A percentile compares a stretch with the other conserved stretches of the same genome.
Evolutionary conservation across 2,888 invertebrate species (phyloP).

Genomic region (Portevinia maculata): DNA sequence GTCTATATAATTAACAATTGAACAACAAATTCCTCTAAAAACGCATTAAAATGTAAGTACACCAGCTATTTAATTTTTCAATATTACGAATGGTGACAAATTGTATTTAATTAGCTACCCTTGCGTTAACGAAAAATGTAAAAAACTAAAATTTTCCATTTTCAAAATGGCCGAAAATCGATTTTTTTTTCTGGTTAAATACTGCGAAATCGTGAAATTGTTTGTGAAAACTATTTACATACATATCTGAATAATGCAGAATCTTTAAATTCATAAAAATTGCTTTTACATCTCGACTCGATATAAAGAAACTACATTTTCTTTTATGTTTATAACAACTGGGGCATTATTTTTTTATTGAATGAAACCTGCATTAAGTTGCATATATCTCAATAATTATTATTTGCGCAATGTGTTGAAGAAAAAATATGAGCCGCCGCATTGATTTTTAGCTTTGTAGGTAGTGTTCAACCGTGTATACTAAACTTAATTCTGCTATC

Average conservation of each 20-base stretch:
- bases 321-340: not conserved
- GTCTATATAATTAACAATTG: slow-evolving; percentile 17
- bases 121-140: not conserved
- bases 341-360: not conserved
- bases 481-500: not conserved
- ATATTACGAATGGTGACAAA: no score
- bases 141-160: slow-evolving; percentile 16
- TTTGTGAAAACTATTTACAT: slow-evolving; percentile 1
- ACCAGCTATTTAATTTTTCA: not conserved
- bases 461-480: no score
- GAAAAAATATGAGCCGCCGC: not conserved
- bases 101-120: no score
- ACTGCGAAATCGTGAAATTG: slow-evolving; percentile 11
- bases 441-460: not conserved
- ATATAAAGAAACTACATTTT: not conserved
- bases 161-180: slow-evolving; percentile 69
- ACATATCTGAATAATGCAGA: no score
- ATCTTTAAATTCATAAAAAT: no score
- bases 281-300: no score
- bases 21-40: slow-evolving; percentile 9
- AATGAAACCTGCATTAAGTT: not conserved
- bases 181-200: slow-evolving; percentile 40
- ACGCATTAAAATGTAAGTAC: slow-evolving; percentile 51
- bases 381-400: not conserved
- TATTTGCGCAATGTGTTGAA: slow-evolving; percentile 5